Evolutionary conservation across 2,113 vertebrate species (phyloP), one percentile per base, ranked within the genome.

Genomic region (Bucco capensis): DNA sequence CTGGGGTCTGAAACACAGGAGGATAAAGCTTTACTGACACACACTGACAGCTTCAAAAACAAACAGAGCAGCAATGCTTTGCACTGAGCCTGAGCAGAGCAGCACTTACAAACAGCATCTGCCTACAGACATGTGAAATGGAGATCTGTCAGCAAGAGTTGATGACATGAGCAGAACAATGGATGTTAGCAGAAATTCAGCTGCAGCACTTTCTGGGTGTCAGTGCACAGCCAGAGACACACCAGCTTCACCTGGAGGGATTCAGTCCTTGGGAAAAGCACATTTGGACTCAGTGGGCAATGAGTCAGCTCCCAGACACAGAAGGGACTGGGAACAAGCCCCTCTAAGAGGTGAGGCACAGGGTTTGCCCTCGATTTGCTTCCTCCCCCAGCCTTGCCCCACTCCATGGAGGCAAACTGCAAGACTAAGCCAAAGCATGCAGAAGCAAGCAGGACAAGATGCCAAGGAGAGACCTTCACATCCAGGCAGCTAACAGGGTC

Each of bases 1-100:
- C 62, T 99, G 98, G 76, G 99, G 99, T 93, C 99, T 99, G 93
- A 93, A 82, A 95, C 54, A 84, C 71, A 95, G 79, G 80, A 88
- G n/a, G 88, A 86, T 23, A 67, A 93, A 84, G 95, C 83, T 81
- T 84, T 62, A 91, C 90, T 90, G 92, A 89, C 90, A 66, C 89
- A 81, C 71, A 24, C 69, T 49, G 91, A 93, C 90, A 90, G 74
- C 74, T 79, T 38, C 19, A 71, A 69, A 92, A 60, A 78, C 88
- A 95, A 89, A 93, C 77, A 94, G 53, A 81, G 72, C 64, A 61
- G 84, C 74, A 81, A 28, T 0, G 0, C 86, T 60, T 47, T 27
- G 19, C 12, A 35, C n/a, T 21, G 60, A 53, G 8, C 4, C 57
- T 44, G 80, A 95, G 88, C 71, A 44, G 60, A 92, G 89, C 65